Base-by-base conservation (phyloP, 64 coral and sea anemone genomes). In the Actinia equina region DNA sequence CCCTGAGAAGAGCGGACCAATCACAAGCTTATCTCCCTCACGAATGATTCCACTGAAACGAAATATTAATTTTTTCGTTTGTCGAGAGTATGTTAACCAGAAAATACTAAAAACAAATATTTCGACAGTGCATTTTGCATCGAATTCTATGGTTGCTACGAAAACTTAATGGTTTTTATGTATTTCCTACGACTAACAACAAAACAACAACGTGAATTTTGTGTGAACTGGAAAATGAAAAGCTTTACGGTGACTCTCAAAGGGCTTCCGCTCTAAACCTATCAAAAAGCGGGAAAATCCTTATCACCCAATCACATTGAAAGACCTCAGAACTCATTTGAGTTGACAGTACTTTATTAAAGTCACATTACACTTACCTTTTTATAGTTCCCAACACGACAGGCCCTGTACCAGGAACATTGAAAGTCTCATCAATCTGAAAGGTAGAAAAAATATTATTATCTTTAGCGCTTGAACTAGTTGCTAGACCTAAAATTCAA, bases 351-450 rank as follows among this genome's bases (percentile, higher is more conserved):
- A 5, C 59, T 19, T 18, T 19, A 37, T 37, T 37, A 37, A 5
- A 4, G 60, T 63, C 18, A 20, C 6, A 63, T 11, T n/a, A n/a
- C 4, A 8, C 3, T 74, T n/a, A 99, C 97, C 97, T 99, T 84
- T 86, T 92, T 19, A 99, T 77, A 77, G 93, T 95, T 37, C 97
- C 97, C 82, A 90, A 89, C 43, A 99, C 93, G 44, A 99, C 97
- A 83, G 91, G 93, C 3, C 93, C 97, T 91, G 93, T 99, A 22
- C 93, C 90, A 58, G 97, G 97, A 71, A 99, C 97, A 91, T 90
- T 93, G 77, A 95, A 99, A 13, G 94, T 99, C 79, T 95, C 93
- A 78, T 99, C 97, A 46, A 99, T 89, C 97, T 99, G 56, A 54
- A 60, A 37, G 30, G 30, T 37, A 37, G 69, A 41, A 37, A 74